Evolutionary conservation across 64 coral and sea anemone genomes (phyloP), one percentile per base, ranked within the genome.

Genomic region (Montipora sp.): DNA sequence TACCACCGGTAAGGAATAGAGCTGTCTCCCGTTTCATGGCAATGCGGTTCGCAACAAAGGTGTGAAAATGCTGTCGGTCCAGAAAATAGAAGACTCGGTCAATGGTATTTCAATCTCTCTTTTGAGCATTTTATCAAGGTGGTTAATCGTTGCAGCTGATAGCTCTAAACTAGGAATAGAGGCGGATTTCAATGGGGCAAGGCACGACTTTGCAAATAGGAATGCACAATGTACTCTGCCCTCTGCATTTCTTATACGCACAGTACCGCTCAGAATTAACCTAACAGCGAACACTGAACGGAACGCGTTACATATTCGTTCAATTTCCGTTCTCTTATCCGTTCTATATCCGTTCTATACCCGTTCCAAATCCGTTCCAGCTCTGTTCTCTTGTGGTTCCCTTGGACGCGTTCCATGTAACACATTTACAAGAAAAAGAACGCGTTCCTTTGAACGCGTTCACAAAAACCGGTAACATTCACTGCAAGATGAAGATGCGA

Each of bases 191-290:
- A 80, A 2, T 12, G 78, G 78, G 4, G 78, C 19, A 1, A 80
- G 11, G 1, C 78, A 5, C 8, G 19, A 53, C 66, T 77, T 88
- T 5, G 48, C 87, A 59, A 27, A 15, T 19, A 88, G 5, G 16
- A 88, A 88, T 5, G 73, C 47, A 18, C 50, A 88, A 48, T 77
- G 87, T 44, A 88, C 18, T 0, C 80, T 3, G 6, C 88, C 76
- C 8, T 18, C 13, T 13, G 6, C 2, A 43, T 90, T 77, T 7
- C 65, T 43, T 5, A 79, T 1, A 5, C n/a, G n/a, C n/a, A 24
- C 23, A 24, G 23, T 24, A 24, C 23, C 23, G 23, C 23, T 24
- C 23, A 24, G 23, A 24, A 24, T 24, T 24, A 24, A 24, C 23
- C 23, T 24, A 24, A 24, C 23, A 24, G 23, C 23, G 23, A 24